phyloP scores from a whole-genome alignment of 1,140 invertebrate species.

The Brachionus asplanchnoidis region DNA sequence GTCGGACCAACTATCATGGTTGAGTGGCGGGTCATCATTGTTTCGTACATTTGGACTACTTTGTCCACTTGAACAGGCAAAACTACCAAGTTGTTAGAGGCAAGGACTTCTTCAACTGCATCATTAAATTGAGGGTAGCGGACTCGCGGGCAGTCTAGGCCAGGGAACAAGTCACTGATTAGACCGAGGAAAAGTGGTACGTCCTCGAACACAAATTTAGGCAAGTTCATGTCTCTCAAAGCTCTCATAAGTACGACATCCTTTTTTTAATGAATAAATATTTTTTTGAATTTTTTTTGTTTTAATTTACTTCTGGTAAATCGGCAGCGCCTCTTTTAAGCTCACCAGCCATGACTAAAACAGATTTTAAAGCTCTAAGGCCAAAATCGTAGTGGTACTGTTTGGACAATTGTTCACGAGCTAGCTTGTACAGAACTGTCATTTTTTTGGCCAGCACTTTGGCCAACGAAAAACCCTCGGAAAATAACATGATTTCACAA shows the following conservation, averaged over 20 bases:
- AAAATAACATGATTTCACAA: slow-evolving; percentile 82
- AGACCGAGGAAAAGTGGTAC: slow-evolving; percentile 79
- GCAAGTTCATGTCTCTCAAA: slow-evolving; percentile 80
- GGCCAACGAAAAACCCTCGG: slow-evolving; percentile 77
- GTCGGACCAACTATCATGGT: slow-evolving; percentile 85
- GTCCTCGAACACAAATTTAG: slow-evolving; percentile 84
- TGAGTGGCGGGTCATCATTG: slow-evolving; percentile 84
- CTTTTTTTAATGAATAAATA: not conserved
- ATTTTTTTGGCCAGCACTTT: slow-evolving; percentile 85
- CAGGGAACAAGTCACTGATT: slow-evolving; percentile 80
- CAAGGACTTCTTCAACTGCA: slow-evolving; percentile 67
- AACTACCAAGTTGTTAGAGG: slow-evolving; percentile 67
- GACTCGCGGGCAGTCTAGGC: slow-evolving; percentile 75
- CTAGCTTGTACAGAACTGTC: slow-evolving; percentile 78
- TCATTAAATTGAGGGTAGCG: slow-evolving; percentile 76
- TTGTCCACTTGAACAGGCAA: slow-evolving; percentile 76
- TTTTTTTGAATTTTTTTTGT: not conserved
- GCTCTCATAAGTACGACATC: slow-evolving; percentile 63
- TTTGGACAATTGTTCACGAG: slow-evolving; percentile 78
- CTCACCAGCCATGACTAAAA: slow-evolving; percentile 80
- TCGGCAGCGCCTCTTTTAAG: slow-evolving; percentile 70
- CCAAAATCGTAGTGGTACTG: slow-evolving; percentile 90
- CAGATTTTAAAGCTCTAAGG: slow-evolving; percentile 76
- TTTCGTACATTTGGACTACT: slow-evolving; percentile 82
- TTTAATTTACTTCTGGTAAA: slow-evolving; percentile 62